phyloP scores from a whole-genome alignment of 2,797 vertebrate genomes.

The Ambastaia sidthimunki region DNA sequence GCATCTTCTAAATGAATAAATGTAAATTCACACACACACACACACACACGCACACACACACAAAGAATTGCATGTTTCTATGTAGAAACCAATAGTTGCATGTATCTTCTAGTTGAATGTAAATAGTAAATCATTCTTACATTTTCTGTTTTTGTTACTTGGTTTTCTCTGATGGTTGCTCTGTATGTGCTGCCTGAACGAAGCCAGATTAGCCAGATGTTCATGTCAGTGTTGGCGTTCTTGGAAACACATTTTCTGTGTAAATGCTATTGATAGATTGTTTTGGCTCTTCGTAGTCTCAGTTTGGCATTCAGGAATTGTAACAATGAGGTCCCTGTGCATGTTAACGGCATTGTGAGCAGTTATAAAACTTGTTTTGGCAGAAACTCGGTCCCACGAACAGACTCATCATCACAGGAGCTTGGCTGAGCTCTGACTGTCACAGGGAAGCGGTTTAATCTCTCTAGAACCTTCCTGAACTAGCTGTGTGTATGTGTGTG shows the following conservation, averaged over 20 bases:
- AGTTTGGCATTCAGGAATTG: constrained; percentile 33
- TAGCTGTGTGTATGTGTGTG: too few relatives aligned
- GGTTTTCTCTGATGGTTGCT: too few relatives aligned
- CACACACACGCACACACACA: too few relatives aligned
- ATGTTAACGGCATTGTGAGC: constrained; percentile 59
- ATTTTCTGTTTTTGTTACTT: too few relatives aligned
- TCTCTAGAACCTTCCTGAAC: too few relatives aligned
- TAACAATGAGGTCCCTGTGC: constrained; percentile 15
- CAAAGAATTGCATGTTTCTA: too few relatives aligned
- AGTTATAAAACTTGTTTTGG: constrained; percentile 57
- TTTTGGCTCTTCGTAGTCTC: constrained; percentile 1
- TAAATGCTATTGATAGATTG: constrained; percentile 45
- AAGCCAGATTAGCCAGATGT: not conserved
- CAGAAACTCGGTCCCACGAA: constrained; percentile 28
- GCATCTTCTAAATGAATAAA: too few relatives aligned
- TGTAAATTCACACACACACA: too few relatives aligned
- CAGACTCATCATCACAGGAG: constrained; percentile 6
- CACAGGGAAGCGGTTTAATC: too few relatives aligned
- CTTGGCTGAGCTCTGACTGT: not conserved
- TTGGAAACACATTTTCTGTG: constrained; percentile 28
- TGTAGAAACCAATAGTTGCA: too few relatives aligned
- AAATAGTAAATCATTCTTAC: too few relatives aligned
- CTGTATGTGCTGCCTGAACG: not conserved
- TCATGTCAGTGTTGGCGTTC: not conserved
- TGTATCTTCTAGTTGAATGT: too few relatives aligned